Base-by-base conservation (phyloP, 2,888 invertebrate species). In the Ectemnius cavifrons region DNA sequence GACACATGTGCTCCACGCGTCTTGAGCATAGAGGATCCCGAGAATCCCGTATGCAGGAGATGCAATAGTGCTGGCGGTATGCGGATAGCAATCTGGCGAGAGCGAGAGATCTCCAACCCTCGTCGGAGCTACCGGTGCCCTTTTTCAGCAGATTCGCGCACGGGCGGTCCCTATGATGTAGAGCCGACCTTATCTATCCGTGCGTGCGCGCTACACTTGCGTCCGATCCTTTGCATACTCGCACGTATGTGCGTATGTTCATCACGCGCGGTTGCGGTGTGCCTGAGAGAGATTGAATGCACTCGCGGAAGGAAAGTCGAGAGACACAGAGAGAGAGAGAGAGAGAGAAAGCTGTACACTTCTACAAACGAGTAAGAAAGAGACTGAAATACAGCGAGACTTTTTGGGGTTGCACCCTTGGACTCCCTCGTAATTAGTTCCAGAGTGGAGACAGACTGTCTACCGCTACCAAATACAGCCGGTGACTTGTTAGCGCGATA, bases 251-350 rank as follows among this genome's bases (percentile, higher is more conserved):
- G 79, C 75, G 82, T 79, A 83, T 80, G 82, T 81, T 74, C 82
- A 82, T 86, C 86, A 86, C 83, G 86, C 83, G 63, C 80, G 68
- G 60, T 59, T 84, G 81, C 79, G 82, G 82, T 82, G 78, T 63
- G 75, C 71, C 3, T 23, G 23, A 23, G 63, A 63, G 61, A 65
- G 82, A 82, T 84, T 67, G 80, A 75, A 14, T n/a, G 60, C 77
- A 64, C 61, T 59, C 63, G 45, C 47, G 62, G 66, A 47, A 20
- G 47, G 63, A 18, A 73, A 66, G 74, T 37, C 27, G 62, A 60
- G 37, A 20, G 56, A 11, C 61, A 45, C 4, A 49, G 2, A 16
- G 14, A 16, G 52, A 16, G 52, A 11, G 8, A 8, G 52, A 49
- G 2, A 16, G 14, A 16, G 52, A 16, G 52, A 11, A 37, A 8